Evolutionary conservation across 2,888 invertebrate species (phyloP).

Genomic region (Drosophila nigricruria): DNA sequence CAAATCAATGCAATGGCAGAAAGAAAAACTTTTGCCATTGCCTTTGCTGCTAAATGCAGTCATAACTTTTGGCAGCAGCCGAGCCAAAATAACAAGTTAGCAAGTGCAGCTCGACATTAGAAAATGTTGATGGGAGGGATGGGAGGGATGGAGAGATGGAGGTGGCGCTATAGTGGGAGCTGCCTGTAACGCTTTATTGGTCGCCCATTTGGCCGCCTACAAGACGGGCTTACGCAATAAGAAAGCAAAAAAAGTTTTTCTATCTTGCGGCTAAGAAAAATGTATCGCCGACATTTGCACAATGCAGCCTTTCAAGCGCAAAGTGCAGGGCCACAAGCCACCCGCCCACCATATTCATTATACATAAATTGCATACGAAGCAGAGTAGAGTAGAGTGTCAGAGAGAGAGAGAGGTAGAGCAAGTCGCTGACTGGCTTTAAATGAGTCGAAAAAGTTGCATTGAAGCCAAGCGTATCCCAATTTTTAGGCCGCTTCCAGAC

Average conservation of each 20-base stretch:
- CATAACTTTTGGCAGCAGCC: conserved; percentile 78
- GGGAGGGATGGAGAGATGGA: rapidly evolving
- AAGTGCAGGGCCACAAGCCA: conserved; percentile 57
- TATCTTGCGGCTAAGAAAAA: conserved; percentile 67
- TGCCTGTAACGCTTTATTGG: conserved; percentile 40
- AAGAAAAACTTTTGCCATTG: conserved; percentile 60
- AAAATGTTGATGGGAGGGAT: conserved; percentile 42
- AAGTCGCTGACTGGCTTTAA: conserved; percentile 69
- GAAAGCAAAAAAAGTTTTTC: conserved; percentile 60
- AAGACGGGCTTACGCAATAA: conserved; percentile 59
- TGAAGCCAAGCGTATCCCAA: conserved; percentile 79
- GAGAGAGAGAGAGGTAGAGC: background rate
- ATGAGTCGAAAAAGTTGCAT: conserved; percentile 66
- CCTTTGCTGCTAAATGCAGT: conserved; percentile 74
- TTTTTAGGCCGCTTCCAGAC: conserved; percentile 77
- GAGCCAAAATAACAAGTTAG: conserved; percentile 29
- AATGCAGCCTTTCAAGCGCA: conserved; percentile 81
- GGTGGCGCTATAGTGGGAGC: background rate
- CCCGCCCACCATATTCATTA: conserved; percentile 64
- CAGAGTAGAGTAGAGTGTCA: conserved; percentile 15
- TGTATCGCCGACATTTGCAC: conserved; percentile 74
- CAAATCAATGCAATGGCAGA: conserved; percentile 72
- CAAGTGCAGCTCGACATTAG: conserved; percentile 72
- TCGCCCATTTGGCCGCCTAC: conserved; percentile 57
- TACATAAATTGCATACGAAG: conserved; percentile 71